Conservation (phyloP, 2,113 vertebrate species). For the Cebidichthys violaceus region DNA sequence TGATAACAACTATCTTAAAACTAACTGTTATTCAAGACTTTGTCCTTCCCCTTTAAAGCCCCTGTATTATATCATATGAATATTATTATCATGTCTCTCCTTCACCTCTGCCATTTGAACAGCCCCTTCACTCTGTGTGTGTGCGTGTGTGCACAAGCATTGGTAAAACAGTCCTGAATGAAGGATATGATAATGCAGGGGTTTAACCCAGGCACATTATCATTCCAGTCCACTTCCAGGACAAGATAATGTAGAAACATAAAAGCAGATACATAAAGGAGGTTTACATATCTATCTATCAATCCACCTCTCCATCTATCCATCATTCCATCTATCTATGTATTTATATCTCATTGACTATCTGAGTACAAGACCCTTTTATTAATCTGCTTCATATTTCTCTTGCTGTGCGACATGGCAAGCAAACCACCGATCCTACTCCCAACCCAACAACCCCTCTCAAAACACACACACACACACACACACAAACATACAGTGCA, state of each 20-base stretch:
- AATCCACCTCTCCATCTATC: background rate
- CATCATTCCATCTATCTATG: background rate
- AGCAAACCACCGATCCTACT: background rate
- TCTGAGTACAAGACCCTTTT: background rate
- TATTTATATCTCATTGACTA: background rate
- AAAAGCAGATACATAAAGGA: conserved; percentile 23
- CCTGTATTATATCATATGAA: conserved; percentile 57
- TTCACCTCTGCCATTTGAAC: conserved; percentile 62
- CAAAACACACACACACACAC: background rate
- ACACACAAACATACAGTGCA: too few species aligned
- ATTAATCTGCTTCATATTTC: background rate
- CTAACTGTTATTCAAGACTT: conserved; percentile 33
- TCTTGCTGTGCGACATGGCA: background rate
- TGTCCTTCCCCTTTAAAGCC: conserved; percentile 58
- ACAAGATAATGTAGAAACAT: conserved; percentile 36
- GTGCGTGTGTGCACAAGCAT: conserved; percentile 2
- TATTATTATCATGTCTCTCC: conserved; percentile 63
- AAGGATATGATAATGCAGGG: conserved; percentile 60
- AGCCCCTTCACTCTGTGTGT: conserved; percentile 34
- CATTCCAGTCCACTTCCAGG: conserved; percentile 59
- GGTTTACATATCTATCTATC: conserved; percentile 1
- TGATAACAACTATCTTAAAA: conserved; percentile 42
- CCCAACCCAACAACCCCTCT: background rate
- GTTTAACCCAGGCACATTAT: conserved; percentile 60
- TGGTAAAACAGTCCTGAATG: conserved; percentile 51